Conservation (phyloP, 1,140 invertebrate species). For the Kradibia gibbosae region DNA sequence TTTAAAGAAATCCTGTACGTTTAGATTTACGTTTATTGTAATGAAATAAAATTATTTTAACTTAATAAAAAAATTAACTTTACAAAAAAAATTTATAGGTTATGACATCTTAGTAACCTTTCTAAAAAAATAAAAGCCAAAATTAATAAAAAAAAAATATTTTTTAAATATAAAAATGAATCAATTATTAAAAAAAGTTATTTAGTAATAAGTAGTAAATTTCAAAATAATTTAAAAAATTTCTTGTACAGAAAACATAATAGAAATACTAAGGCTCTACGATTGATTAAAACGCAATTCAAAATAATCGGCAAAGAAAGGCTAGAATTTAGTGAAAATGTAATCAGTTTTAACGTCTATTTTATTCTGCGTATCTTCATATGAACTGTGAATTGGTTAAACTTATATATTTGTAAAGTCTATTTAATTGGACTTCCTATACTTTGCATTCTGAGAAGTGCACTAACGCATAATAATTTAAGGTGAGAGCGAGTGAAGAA, state of each 20-base stretch:
- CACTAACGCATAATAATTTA: constrained; percentile 46
- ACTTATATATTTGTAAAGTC: constrained; percentile 46
- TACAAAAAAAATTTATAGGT: too few relatives aligned
- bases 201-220: neutral
- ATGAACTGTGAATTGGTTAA: constrained; percentile 30
- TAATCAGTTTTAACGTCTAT: neutral
- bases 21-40: too few relatives aligned
- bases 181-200: neutral
- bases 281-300: neutral
- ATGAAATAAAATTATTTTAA: too few relatives aligned
- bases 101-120: too few relatives aligned
- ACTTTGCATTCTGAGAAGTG: constrained; percentile 44
- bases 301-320: neutral
- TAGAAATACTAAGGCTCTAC: neutral
- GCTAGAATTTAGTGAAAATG: neutral
- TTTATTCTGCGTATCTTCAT: neutral
- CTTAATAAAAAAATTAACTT: too few relatives aligned
- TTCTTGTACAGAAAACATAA: neutral
- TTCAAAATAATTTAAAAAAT: neutral
- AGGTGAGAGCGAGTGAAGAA: constrained; percentile 1
- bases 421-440: neutral
- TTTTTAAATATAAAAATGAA: neutral
- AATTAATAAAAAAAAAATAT: neutral
- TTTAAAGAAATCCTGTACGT: too few relatives aligned
- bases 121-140: neutral